Conservation (phyloP, 2,113 vertebrate species). For the Rousettus leschenaultii region DNA sequence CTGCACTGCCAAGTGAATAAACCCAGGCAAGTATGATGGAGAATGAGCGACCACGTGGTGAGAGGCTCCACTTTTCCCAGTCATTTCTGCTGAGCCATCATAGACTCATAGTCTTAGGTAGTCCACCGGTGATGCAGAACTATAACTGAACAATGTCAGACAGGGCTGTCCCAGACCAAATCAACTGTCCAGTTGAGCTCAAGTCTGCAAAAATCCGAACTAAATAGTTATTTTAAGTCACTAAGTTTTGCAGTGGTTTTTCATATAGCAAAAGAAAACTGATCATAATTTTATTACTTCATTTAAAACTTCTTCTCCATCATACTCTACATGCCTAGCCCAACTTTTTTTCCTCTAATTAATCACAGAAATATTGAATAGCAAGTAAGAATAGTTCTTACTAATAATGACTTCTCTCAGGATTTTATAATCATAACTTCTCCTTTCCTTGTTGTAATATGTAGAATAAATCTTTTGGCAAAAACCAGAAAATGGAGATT, state of each 20-base stretch:
- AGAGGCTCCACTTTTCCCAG: neutral
- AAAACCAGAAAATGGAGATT: neutral
- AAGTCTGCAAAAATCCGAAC: neutral
- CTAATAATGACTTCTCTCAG: neutral
- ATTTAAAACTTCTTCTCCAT: neutral
- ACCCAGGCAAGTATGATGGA: neutral
- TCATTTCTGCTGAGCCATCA: neutral
- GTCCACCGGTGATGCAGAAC: neutral
- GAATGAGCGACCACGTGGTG: neutral
- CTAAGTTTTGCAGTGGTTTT: neutral
- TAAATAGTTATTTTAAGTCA: neutral
- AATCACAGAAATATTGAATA: neutral
- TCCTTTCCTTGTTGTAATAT: neutral
- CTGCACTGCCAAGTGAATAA: neutral
- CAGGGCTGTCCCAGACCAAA: neutral
- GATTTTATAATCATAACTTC: neutral
- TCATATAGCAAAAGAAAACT: neutral
- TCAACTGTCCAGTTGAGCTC: neutral
- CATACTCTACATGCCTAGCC: neutral
- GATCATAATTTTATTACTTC: neutral
- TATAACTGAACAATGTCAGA: neutral
- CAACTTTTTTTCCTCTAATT: no score
- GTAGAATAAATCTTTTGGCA: neutral
- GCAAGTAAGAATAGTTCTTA: neutral
- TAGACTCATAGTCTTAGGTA: neutral